Evolutionary conservation across 1,140 invertebrate species (phyloP).

Genomic region (Wiebesia pumilae): DNA sequence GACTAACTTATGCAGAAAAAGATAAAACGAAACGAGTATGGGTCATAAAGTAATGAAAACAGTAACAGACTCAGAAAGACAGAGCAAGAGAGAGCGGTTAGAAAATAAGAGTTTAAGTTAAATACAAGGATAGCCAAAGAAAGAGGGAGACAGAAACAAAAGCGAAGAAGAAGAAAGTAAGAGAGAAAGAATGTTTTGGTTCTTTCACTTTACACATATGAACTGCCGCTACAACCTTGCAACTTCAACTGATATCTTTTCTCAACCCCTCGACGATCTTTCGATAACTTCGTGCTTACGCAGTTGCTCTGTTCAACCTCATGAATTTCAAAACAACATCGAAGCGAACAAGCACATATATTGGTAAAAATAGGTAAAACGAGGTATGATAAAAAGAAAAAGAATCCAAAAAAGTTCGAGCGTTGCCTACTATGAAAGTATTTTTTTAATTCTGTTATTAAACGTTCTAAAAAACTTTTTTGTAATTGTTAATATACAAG

Average conservation of each 20-base stretch:
- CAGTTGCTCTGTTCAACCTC: slow-evolving; percentile 64
- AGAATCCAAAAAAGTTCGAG: neutral
- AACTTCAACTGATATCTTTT: slow-evolving; percentile 50
- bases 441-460: too few species aligned
- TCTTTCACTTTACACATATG: slow-evolving; percentile 47
- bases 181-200: slow-evolving; percentile 38
- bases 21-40: slow-evolving; percentile 2
- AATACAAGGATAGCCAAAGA: neutral
- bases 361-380: slow-evolving; percentile 15
- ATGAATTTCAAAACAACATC: slow-evolving; percentile 67
- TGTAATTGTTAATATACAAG: too few species aligned
- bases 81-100: neutral
- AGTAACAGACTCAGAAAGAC: too few species aligned
- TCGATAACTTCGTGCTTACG: slow-evolving; percentile 61
- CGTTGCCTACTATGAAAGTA: neutral
- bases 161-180: neutral
- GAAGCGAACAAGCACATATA: slow-evolving; percentile 37
- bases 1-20: slow-evolving; percentile 56
- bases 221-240: slow-evolving; percentile 7
- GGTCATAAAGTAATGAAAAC: too few species aligned
- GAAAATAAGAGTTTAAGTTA: slow-evolving; percentile 7
- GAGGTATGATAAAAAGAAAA: neutral
- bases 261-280: slow-evolving; percentile 42
- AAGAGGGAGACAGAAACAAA: neutral
- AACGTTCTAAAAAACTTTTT: too few species aligned